These are phyloP conservation scores for Drosophila paracracens DNA, from an alignment of 2,888 invertebrate genomes.

Conservation along the genomic window DNA sequence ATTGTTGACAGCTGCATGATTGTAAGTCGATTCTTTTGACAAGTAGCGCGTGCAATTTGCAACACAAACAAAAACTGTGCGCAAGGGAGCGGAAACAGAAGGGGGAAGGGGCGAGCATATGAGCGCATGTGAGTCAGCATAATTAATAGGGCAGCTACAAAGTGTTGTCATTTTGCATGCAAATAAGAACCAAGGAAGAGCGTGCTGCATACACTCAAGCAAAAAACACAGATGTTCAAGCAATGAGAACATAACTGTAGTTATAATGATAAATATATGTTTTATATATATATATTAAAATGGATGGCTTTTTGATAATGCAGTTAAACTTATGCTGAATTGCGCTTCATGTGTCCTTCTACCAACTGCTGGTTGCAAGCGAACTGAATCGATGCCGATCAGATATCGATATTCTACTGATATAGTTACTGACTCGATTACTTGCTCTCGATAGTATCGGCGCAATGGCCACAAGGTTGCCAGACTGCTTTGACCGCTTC, in stretches of 20 bases:
- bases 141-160: slow-evolving; percentile 42
- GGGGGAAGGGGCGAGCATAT: neutral
- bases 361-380: too few relatives aligned
- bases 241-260: neutral
- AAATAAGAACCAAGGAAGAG: slow-evolving; percentile 37
- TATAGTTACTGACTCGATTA: too few relatives aligned
- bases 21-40: slow-evolving; percentile 51
- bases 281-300: neutral
- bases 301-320: neutral
- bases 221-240: neutral
- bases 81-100: too few relatives aligned
- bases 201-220: neutral
- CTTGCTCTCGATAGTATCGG: too few relatives aligned
- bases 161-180: slow-evolving; percentile 52
- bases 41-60: slow-evolving; percentile 14
- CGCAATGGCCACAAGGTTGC: too few relatives aligned
- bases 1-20: slow-evolving; percentile 64
- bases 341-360: too few relatives aligned
- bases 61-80: neutral
- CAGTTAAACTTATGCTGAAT: neutral
- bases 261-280: neutral
- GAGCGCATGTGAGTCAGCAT: slow-evolving; percentile 38
- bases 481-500: too few relatives aligned
- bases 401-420: neutral
- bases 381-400: neutral